Evolutionary conservation across 2,113 vertebrate species (phyloP), one percentile per base, ranked within the genome.

Genomic region (Cynopterus brachyotis): DNA sequence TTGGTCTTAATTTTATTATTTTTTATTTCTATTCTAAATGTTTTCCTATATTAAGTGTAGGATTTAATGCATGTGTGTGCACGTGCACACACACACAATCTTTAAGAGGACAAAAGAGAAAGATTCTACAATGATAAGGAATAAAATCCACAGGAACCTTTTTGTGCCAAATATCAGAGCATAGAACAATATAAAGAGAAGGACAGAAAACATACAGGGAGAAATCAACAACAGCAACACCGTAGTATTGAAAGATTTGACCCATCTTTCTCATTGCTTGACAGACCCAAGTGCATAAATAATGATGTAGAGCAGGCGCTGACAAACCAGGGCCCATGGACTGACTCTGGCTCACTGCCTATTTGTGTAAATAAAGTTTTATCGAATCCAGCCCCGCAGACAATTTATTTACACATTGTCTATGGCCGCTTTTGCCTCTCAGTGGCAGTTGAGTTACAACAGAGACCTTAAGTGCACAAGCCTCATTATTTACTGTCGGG

Each of bases 21-120:
- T 76, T 86, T 20, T 47, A 42, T 84, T 89, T 83, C 90, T 75
- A 69, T 62, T 89, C 57, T 47, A 91, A 85, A 69, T 90, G 26
- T 55, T 47, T 89, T 76, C 22, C 12, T 79, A 22, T 20, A 20
- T 42, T 92, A 47, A 45, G 32, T 32, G 3, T 60, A 47, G 79
- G 50, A 2, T 64, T 90, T 86, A 62, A 45, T 69, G 30, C 22
- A 28, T 26, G 20, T 26, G 42, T 17, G 9, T 17, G 3, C 37
- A 40, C 30, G 5, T 30, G 35, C 24, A 50, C 19, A 86, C 76
- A 26, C 53, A 15, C n/a, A 89, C 59, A 75, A 3, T 6, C 10
- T 94, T 75, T 32, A 64, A 67, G 45, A 45, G 28, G 26, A 73
- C 79, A n/a, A 80, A 78, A 60, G 50, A 72, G 45, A 50, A 59